Conservation (phyloP, 2,113 vertebrate genomes). For the Rhynchopsitta pachyrhyncha region DNA sequence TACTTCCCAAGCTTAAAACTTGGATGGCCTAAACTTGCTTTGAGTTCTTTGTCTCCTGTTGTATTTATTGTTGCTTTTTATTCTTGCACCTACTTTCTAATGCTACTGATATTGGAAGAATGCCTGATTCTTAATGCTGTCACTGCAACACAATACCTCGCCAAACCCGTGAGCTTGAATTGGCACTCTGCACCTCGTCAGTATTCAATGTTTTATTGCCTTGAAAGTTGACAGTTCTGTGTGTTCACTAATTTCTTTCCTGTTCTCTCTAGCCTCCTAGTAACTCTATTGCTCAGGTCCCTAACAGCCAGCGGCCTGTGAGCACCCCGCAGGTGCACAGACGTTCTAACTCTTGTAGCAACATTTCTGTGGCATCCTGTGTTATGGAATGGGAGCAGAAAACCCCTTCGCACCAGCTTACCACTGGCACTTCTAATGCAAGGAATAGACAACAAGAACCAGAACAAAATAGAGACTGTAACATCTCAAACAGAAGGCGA, state of each 20-base stretch:
- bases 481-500: constrained; percentile 83
- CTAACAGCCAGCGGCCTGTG: constrained; percentile 60
- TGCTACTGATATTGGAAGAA: neutral
- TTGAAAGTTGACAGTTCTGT: neutral
- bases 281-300: constrained; percentile 70
- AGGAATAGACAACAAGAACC: constrained; percentile 75
- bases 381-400: constrained; percentile 92
- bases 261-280: constrained; percentile 73
- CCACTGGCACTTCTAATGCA: constrained; percentile 63
- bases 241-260: constrained; percentile 62
- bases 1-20: neutral
- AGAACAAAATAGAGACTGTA: constrained; percentile 65
- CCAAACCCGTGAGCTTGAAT: neutral
- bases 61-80: neutral
- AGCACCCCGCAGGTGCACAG: constrained; percentile 63
- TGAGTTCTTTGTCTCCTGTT: neutral
- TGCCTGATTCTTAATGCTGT: neutral
- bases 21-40: neutral
- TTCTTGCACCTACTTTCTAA: neutral
- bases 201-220: neutral
- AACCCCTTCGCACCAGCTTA: constrained; percentile 74
- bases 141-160: neutral
- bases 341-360: constrained; percentile 81
- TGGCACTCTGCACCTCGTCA: neutral
- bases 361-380: constrained; percentile 91